Evolutionary conservation across 2,113 vertebrate species (phyloP).

Genomic region (Epinephelus fuscoguttatus): DNA sequence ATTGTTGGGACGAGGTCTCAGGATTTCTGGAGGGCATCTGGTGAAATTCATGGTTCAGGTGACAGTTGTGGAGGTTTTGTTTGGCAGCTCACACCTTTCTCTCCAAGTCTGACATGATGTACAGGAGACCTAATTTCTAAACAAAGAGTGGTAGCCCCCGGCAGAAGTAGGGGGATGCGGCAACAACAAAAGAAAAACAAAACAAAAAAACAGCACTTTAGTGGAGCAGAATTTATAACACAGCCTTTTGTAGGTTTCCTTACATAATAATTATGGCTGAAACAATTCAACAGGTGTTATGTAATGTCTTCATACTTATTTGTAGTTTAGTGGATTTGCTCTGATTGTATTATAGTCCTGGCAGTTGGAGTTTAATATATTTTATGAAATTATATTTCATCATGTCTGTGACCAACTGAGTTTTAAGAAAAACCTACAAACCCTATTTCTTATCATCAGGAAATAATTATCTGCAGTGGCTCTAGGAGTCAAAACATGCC

Average conservation of each 20-base stretch:
- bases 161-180: constrained; percentile 14
- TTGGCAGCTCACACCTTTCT: constrained; percentile 58
- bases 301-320: neutral
- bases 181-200: neutral
- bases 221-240: neutral
- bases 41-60: constrained; percentile 51
- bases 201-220: neutral
- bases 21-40: constrained; percentile 45
- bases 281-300: neutral
- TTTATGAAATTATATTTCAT: neutral
- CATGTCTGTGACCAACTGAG: neutral
- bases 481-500: no score
- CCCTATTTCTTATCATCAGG: no score
- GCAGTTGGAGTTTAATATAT: neutral
- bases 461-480: no score
- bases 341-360: neutral
- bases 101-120: constrained; percentile 26
- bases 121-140: constrained; percentile 58
- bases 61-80: constrained; percentile 58
- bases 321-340: neutral
- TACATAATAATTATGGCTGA: neutral
- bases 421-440: no score
- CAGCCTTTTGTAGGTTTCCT: neutral
- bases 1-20: constrained; percentile 43
- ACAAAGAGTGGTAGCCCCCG: constrained; percentile 54